Evolutionary conservation across 2,888 invertebrate genomes (phyloP).

Genomic region (Hartigia nigra): DNA sequence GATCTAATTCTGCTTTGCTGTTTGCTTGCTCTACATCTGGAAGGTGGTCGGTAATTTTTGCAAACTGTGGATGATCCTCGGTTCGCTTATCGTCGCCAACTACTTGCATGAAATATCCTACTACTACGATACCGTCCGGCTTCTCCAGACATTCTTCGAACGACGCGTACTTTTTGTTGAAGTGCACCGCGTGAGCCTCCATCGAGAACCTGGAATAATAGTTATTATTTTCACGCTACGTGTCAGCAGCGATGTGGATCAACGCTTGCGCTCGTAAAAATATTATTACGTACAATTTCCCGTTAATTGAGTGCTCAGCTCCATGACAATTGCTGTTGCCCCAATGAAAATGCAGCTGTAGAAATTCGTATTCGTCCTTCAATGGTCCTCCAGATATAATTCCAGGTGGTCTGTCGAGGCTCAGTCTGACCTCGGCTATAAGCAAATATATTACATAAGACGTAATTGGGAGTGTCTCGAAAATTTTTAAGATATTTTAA

Average conservation of each 20-base stretch:
- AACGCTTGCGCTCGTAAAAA: neutral
- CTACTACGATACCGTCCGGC: conserved; percentile 44
- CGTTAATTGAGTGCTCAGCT: conserved; percentile 49
- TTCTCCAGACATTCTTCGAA: conserved; percentile 45
- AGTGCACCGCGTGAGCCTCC: conserved; percentile 52
- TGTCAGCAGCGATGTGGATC: neutral
- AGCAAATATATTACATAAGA: neutral
- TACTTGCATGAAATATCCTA: conserved; percentile 49
- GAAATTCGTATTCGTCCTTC: conserved; percentile 38
- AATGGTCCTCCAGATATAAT: conserved; percentile 44
- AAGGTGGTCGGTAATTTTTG: conserved; percentile 43
- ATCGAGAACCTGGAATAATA: conserved; percentile 40
- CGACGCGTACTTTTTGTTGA: conserved; percentile 43
- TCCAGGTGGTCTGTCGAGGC: neutral
- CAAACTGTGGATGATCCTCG: conserved; percentile 43
- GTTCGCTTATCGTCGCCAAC: conserved; percentile 18
- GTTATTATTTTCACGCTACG: neutral
- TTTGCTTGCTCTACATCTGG: conserved; percentile 29
- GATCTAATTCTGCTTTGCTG: conserved; percentile 15
- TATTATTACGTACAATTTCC: conserved; percentile 37
- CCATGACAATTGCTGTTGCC: conserved; percentile 45
- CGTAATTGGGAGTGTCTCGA: neutral
- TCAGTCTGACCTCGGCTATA: neutral
- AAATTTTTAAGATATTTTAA: neutral
- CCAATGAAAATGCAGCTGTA: conserved; percentile 49